Evolutionary conservation across 2,797 vertebrate species (phyloP), one percentile per base, ranked within the genome.

Genomic region (Avahi laniger): DNA sequence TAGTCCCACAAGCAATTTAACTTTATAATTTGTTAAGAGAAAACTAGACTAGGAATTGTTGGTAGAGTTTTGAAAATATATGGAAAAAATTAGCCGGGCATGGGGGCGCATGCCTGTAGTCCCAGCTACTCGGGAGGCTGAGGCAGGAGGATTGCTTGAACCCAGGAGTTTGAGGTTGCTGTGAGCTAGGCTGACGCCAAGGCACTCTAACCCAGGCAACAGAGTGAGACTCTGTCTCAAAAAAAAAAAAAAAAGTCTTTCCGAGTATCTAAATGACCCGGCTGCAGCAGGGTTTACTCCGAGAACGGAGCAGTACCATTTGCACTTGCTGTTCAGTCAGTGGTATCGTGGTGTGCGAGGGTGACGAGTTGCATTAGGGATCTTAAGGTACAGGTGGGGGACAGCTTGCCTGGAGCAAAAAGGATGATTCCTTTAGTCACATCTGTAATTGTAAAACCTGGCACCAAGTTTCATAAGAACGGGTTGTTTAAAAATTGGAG

Each of bases 21-120:
- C 43, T 95, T 95, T 89, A 93, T 50, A 76, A 94, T 92, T 96
- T 93, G 84, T 63, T 85, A 65, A 61, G 87, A 97, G 89, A 93
- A 95, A 92, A 93, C 61, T 93, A 70, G 35, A 92, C 30, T 95
- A 83, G 57, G 84, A 95, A 69, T 76, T 85, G 24, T 83, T 96
- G 33, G 38, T 90, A 81, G 35, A n/a, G 35, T 85, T 96, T 94
- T 96, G 50, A 52, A 54, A 54, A 54, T 54, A 54, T 54, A 22
- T 54, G 24, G 54, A 24, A 54, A 54, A 54, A 24, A 54, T 54
- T 54, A 54, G 7, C 54, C 22, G 8, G 54, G 54, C 20, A 22
- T 54, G 54, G 54, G 1, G 54, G 20, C 3, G 20, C 54, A 54
- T 22, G 1, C 54, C 54, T 54, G 20, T 54, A 22, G 54, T 54